These are phyloP conservation scores for Caenorhabditis afra DNA, from an alignment of 2,888 invertebrate genomes.

Conservation along the genomic window DNA sequence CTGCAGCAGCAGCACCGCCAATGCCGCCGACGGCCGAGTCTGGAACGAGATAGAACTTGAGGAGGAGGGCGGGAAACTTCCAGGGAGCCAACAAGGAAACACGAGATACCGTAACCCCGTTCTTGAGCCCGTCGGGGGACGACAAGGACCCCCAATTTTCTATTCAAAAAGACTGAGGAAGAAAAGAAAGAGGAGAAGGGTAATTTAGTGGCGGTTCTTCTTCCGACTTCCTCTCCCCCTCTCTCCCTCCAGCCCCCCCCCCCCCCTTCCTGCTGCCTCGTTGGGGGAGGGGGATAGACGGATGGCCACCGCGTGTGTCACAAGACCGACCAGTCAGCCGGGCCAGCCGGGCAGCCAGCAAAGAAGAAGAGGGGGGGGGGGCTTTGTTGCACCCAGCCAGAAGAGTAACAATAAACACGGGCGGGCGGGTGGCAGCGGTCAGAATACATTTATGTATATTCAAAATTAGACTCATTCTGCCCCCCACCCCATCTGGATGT, in stretches of 20 bases:
- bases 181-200: neutral
- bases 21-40: conserved; percentile 57
- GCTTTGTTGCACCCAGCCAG: conserved; percentile 26
- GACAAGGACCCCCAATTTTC: too few species aligned
- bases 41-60: too few species aligned
- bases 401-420: too few species aligned
- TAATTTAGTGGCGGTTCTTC: neutral
- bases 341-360: conserved; percentile 8
- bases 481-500: too few species aligned
- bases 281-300: neutral
- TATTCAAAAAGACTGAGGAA: neutral
- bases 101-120: neutral
- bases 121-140: too few species aligned
- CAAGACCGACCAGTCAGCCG: conserved; percentile 56
- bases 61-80: too few species aligned
- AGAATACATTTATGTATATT: too few species aligned
- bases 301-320: conserved; percentile 37
- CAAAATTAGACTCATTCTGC: too few species aligned
- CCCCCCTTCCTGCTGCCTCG: neutral
- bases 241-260: neutral
- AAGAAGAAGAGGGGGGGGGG: conserved; percentile 16
- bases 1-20: conserved; percentile 42
- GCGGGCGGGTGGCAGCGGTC: too few species aligned
- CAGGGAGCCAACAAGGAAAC: neutral
- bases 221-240: too few species aligned